Conservation (phyloP, 2,113 vertebrate species). For the Odontophorus gujanensis region DNA sequence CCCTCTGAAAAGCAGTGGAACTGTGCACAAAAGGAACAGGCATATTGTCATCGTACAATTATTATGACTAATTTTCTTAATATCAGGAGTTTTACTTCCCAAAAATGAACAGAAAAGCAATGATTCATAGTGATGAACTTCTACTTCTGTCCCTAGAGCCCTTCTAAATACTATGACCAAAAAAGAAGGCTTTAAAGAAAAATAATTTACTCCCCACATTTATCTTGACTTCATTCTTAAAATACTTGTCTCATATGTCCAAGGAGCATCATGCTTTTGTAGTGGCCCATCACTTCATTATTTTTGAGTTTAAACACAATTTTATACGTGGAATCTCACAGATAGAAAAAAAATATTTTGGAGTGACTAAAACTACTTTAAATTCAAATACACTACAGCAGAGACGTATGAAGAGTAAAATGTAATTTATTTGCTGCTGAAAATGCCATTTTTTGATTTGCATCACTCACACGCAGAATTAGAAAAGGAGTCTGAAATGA, state of each 20-base stretch:
- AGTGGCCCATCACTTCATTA: not conserved
- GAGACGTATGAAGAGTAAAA: not conserved
- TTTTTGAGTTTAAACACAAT: not conserved
- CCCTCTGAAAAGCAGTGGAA: not conserved
- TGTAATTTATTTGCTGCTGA: not conserved
- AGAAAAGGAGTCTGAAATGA: not conserved
- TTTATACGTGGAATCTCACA: not conserved
- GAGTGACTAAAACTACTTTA: not conserved
- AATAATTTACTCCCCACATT: not conserved
- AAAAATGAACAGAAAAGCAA: not conserved
- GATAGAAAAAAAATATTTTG: not conserved
- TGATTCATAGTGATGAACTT: not conserved
- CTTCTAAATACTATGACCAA: not conserved
- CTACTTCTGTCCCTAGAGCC: not conserved
- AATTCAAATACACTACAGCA: not conserved
- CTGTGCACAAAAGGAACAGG: rapidly evolving
- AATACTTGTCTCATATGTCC: not conserved
- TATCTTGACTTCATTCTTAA: not conserved
- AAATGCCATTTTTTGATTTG: not conserved
- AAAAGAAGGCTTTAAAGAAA: not conserved
- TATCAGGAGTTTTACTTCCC: not conserved
- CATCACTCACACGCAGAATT: not conserved
- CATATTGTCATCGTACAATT: not conserved
- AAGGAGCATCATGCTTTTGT: not conserved
- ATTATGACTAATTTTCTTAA: not conserved